Conservation (phyloP, 1,140 invertebrate genomes). For the Palaemon carinicauda region DNA sequence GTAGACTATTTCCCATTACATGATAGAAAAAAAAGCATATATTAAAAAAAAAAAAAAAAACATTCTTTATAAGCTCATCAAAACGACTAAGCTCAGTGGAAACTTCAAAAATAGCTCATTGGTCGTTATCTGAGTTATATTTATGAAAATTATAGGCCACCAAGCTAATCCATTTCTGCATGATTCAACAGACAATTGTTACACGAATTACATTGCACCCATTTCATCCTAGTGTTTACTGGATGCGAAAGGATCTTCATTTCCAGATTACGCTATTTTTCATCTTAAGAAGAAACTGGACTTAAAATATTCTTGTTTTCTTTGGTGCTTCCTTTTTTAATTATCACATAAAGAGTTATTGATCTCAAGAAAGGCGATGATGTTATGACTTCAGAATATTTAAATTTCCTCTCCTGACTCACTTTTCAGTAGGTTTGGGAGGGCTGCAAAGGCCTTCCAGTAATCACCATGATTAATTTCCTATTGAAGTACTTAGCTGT, state of each 20-base stretch:
- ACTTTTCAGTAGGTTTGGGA: neutral
- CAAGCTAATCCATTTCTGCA: neutral
- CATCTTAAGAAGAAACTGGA: slow-evolving; percentile 6
- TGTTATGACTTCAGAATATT: slow-evolving; percentile 22
- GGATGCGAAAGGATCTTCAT: neutral
- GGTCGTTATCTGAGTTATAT: neutral
- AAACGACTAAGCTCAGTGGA: no score
- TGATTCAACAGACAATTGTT: slow-evolving; percentile 16
- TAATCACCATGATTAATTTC: neutral
- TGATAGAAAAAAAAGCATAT: neutral
- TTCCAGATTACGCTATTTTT: slow-evolving; percentile 1
- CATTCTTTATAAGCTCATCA: no score
- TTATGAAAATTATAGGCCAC: slow-evolving; percentile 1
- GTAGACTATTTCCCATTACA: no score
- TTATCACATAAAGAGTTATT: neutral
- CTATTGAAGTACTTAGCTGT: neutral
- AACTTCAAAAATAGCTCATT: neutral
- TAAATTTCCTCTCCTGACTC: slow-evolving; percentile 1
- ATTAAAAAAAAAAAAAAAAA: neutral
- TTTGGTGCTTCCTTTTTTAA: neutral
- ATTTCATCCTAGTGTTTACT: slow-evolving; percentile 24
- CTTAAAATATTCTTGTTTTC: slow-evolving; percentile 12
- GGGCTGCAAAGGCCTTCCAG: slow-evolving; percentile 7
- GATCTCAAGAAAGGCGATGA: slow-evolving; percentile 6
- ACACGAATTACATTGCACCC: slow-evolving; percentile 17